Base-by-base conservation (phyloP, 2,113 vertebrate genomes). In the Acinonyx jubatus region DNA sequence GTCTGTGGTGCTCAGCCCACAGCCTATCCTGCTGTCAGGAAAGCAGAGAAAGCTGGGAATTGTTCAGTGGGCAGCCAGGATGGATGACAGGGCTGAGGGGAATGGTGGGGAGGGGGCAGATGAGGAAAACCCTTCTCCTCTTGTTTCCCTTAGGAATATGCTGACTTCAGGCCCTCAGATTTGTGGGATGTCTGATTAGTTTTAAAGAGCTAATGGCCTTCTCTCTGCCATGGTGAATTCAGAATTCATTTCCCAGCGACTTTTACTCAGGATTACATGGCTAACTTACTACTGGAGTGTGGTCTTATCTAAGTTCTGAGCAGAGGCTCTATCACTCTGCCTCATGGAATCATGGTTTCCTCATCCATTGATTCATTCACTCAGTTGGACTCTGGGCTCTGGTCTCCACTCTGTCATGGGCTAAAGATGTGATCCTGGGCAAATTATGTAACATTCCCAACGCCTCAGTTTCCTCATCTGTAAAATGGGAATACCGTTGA, bases 91-190 rank as follows among this genome's bases (percentile, higher is more conserved):
- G 19, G 11, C 4, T 7, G 27, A 13, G 38, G 68, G 45, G 45
- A 8, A 9, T 5, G 57, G 57, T 5, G 33, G 4, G 29, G 6
- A 21, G 74, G 52, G 73, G 4, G 15, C 1, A 2, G 16, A 18
- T 33, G 41, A 93, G 61, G 61, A 38, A 66, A 61, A n/a, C 50
- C 65, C 81, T 91, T 18, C 52, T 88, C 68, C 23, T 10, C 83
- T 88, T 87, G 36, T 55, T 96, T 96, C 71, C 63, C 33, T 83
- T 80, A 25, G 63, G 29, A 81, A 71, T 89, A 74, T 50, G 55
- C 27, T 57, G 38, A 79, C 76, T 71, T 57, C 11, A 79, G 66
- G 11, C 65, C 73, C 33, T 91, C 88, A 19, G 18, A 90, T 7
- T 7, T 91, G 33, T 69, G 41, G 66, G 38, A 3, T 33, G 79